These are phyloP conservation scores for Scalopus aquaticus DNA, from an alignment of 2,113 vertebrate species.

Conservation along the genomic window DNA sequence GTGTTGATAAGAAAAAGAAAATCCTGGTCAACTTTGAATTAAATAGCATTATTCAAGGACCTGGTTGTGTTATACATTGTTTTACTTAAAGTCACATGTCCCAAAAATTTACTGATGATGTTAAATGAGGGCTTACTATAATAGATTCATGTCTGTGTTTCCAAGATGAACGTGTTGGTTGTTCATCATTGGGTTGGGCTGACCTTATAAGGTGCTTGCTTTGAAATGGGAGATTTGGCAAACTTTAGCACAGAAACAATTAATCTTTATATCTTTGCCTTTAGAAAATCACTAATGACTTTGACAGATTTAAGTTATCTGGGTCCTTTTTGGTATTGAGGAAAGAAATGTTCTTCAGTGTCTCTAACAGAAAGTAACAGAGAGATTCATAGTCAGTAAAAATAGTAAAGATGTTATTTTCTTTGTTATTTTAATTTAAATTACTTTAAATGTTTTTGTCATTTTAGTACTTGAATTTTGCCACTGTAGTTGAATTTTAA, in stretches of 20 bases:
- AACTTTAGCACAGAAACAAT: neutral
- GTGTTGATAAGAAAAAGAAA: no score
- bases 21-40: no score
- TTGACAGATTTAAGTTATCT: neutral
- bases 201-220: neutral
- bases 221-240: neutral
- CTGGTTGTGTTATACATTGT: no score
- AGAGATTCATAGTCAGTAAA: neutral
- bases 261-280: neutral
- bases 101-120: no score
- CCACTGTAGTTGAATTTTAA: neutral
- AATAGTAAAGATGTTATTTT: neutral
- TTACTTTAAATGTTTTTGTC: neutral
- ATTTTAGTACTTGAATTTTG: neutral
- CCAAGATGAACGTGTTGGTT: neutral
- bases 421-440: neutral
- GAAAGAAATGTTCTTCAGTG: neutral
- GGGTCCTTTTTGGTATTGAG: neutral
- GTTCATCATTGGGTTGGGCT: neutral
- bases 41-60: no score
- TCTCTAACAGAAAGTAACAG: neutral
- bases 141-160: neutral
- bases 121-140: no score
- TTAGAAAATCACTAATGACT: neutral
- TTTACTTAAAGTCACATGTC: no score